Base-by-base conservation (phyloP, 23 tunicate species). In the Trididemnum clinides region DNA sequence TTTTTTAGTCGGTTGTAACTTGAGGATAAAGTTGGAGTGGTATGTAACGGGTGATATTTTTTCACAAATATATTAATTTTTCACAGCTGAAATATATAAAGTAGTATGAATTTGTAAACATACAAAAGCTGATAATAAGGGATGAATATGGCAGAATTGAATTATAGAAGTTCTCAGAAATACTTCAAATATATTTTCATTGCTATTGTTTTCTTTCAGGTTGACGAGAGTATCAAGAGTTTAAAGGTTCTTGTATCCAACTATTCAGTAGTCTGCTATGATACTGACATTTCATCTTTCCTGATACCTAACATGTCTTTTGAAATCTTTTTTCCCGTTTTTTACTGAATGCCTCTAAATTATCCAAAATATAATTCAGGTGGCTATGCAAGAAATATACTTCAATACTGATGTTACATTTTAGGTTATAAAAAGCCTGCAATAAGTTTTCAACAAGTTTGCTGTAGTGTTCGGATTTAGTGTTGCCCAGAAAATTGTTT, bases 331-430 rank as follows among this genome's bases (percentile, higher is more conserved):
- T 37, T 27, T 19, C 77, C 44, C 12, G 77, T 30, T 70, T 37
- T 70, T 70, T 37, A 70, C 44, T 70, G 77, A 70, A 70, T 27
- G 77, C 77, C 37, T 21, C 77, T 70, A 70, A 70, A 37, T 70
- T 70, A 4, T 70, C 77, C 22, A 37, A 21, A 77, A 77, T 39
- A 77, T 70, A 77, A 0, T 77, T 1, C 64, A 77, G 31, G 26
- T 77, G 82, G 62, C 30, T 39, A 77, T 44, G 82, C 82, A 77
- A 31, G 31, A 77, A 77, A 77, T 77, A n/a, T 27, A 77, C 19
- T 0, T 77, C 44, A 77, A 77, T 0, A 69, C 64, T 39, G 18
- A 77, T 39, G 62, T 44, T 39, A 77, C 64, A 44, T 18, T 29
- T 28, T 39, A 77, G 31, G 62, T 50, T 77, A 23, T 39, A 30